Evolutionary conservation across 2,113 vertebrate species (phyloP).

Genomic region (Bubo scandiacus): DNA sequence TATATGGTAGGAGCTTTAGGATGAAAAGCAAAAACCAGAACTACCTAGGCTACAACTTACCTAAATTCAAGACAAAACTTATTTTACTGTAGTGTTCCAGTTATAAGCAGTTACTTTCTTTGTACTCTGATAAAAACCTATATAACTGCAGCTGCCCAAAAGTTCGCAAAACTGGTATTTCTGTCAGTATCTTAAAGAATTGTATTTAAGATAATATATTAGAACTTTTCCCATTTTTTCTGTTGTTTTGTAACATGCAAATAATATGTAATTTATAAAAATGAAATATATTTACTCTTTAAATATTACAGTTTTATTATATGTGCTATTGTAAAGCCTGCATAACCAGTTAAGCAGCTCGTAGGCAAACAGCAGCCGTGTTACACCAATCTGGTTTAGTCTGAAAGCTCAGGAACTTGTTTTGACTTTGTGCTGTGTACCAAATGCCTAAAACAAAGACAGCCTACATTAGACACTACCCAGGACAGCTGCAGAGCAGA

Average conservation of each 20-base stretch:
- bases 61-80: neutral
- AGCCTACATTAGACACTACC: neutral
- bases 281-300: neutral
- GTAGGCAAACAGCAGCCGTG: neutral
- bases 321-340: neutral
- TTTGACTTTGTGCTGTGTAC: constrained; percentile 8
- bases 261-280: neutral
- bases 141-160: neutral
- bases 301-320: neutral
- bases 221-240: neutral
- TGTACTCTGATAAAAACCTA: neutral
- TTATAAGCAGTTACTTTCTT: neutral
- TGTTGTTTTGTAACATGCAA: neutral
- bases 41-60: neutral
- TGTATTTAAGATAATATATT: neutral
- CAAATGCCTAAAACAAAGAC: neutral
- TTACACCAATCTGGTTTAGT: neutral
- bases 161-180: neutral
- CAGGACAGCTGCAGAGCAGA: neutral
- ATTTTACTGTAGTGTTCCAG: neutral
- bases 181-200: neutral
- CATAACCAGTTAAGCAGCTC: constrained; percentile 46
- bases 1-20: neutral
- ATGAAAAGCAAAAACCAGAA: neutral
- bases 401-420: neutral